Evolutionary conservation across 1,140 invertebrate species (phyloP).

Genomic region (Harpegnathos saltator): DNA sequence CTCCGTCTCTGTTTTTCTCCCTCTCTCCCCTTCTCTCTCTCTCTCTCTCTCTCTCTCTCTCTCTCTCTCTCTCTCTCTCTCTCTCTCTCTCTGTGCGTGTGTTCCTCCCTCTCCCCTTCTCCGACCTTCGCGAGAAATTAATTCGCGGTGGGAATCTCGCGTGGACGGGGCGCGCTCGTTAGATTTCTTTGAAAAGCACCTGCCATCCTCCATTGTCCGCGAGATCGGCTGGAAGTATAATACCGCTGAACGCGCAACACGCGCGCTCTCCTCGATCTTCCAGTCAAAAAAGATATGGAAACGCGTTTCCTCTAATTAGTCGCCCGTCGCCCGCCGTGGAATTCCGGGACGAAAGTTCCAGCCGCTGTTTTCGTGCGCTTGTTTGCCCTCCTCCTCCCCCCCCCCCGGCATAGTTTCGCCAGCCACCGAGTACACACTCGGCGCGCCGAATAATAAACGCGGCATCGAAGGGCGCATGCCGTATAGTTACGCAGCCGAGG

Average conservation of each 20-base stretch:
- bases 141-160: slow-evolving; percentile 29
- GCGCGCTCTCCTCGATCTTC: slow-evolving; percentile 17
- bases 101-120: neutral
- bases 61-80: neutral
- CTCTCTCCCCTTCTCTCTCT: neutral
- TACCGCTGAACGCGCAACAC: neutral
- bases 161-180: slow-evolving; percentile 16
- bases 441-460: too few relatives aligned
- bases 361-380: neutral
- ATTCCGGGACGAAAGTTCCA: slow-evolving; percentile 15
- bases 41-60: neutral
- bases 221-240: slow-evolving; percentile 36
- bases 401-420: neutral
- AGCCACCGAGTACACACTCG: neutral
- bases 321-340: neutral
- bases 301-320: slow-evolving; percentile 20
- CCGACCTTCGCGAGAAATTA: neutral
- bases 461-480: too few relatives aligned
- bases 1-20: neutral
- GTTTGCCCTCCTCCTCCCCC: too few relatives aligned
- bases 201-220: slow-evolving; percentile 35
- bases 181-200: slow-evolving; percentile 38
- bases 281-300: slow-evolving; percentile 28
- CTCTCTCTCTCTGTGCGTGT: neutral
- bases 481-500: too few relatives aligned